These are phyloP conservation scores for Illadopsis cleaveri DNA, from an alignment of 2,113 vertebrate genomes.

Conservation along the genomic window DNA sequence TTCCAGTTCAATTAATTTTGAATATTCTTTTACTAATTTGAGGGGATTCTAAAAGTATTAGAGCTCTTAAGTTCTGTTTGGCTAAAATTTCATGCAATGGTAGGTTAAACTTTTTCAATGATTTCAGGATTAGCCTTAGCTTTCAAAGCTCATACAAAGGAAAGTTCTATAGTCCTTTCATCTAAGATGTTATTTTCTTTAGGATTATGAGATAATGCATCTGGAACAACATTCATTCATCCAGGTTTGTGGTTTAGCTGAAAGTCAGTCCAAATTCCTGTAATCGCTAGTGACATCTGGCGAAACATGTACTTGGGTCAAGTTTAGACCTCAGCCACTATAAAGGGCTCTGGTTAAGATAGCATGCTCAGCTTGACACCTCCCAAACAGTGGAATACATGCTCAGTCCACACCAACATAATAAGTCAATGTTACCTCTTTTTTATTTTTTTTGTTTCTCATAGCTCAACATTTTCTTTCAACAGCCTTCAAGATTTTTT, in stretches of 20 bases:
- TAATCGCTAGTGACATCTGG: constrained; percentile 39
- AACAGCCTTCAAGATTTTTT: not conserved
- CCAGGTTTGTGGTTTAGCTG: constrained; percentile 56
- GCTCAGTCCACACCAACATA: not conserved
- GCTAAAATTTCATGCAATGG: constrained; percentile 41
- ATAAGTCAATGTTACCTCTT: not conserved
- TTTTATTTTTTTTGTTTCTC: not conserved
- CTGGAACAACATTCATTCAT: constrained; percentile 63
- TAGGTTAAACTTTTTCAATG: constrained; percentile 26
- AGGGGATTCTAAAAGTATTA: not conserved
- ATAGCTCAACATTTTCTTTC: not conserved
- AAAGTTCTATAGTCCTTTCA: constrained; percentile 50
- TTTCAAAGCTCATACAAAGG: constrained; percentile 38
- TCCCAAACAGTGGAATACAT: not conserved
- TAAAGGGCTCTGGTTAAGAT: constrained; percentile 7
- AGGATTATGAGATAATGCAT: constrained; percentile 67
- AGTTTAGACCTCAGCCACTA: constrained; percentile 42
- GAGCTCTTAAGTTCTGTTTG: constrained; percentile 21
- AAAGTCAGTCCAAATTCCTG: constrained; percentile 44
- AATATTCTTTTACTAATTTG: not conserved
- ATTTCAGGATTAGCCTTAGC: constrained; percentile 40
- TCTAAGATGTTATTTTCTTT: constrained; percentile 63
- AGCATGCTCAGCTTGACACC: not conserved
- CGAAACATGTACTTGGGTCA: constrained; percentile 49
- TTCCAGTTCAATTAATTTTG: not conserved